A percentile compares a stretch with the other conserved stretches of the same genome.
phyloP scores from a whole-genome alignment of 2,888 invertebrate genomes.

The Drosophila ochracea region DNA sequence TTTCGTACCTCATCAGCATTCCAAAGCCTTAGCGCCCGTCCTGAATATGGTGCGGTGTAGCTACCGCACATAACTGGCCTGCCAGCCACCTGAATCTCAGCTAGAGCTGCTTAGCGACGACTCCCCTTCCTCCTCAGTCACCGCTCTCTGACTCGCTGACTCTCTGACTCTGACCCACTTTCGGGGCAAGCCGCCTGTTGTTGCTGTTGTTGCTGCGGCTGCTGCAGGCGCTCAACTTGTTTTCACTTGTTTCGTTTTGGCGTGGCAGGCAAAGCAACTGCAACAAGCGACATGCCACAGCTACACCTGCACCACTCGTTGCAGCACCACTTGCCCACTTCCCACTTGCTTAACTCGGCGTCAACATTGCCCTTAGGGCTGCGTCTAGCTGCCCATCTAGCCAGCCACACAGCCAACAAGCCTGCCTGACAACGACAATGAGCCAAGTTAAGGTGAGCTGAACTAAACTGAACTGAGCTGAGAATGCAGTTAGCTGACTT shows the following conservation, averaged over 20 bases:
- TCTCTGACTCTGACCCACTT: slow-evolving; percentile 75
- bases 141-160: slow-evolving; percentile 34
- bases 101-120: slow-evolving; percentile 37
- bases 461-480: slow-evolving; percentile 4
- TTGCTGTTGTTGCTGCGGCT: slow-evolving; percentile 15
- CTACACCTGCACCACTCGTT: slow-evolving; percentile 28
- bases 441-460: slow-evolving; percentile 21
- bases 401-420: neutral
- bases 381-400: slow-evolving; percentile 58
- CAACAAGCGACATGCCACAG: slow-evolving; percentile 38
- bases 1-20: slow-evolving; percentile 65
- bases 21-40: slow-evolving; percentile 53
- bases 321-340: slow-evolving; percentile 12
- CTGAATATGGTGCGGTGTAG: slow-evolving; percentile 43
- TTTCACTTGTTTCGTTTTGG: slow-evolving; percentile 76
- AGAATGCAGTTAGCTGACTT: slow-evolving; percentile 30
- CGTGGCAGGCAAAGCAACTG: slow-evolving; percentile 45
- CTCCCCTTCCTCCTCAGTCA: slow-evolving; percentile 4
- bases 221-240: slow-evolving; percentile 70
- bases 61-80: slow-evolving; percentile 64
- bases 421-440: slow-evolving; percentile 22
- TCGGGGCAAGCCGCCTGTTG: slow-evolving; percentile 49
- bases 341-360: slow-evolving; percentile 26
- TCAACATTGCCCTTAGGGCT: slow-evolving; percentile 67
- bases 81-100: slow-evolving; percentile 61